Evolutionary conservation across 1,140 invertebrate species (phyloP).

Genomic region (Ostrea denselamellosa): DNA sequence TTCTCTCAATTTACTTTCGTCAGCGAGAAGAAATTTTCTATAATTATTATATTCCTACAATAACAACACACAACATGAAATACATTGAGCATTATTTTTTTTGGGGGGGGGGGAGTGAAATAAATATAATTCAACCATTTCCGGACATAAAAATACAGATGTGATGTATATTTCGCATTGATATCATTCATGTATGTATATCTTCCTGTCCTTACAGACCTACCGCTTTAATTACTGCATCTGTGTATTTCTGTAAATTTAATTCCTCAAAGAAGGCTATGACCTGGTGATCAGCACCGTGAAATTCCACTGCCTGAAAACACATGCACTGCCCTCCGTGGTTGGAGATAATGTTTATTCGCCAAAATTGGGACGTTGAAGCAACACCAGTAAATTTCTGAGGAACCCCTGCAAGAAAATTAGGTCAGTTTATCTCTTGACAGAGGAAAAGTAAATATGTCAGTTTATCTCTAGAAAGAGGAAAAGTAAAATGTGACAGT

Average conservation of each 20-base stretch:
- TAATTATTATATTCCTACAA: slow-evolving; percentile 63
- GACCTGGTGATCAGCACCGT: slow-evolving; percentile 65
- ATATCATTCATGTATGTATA: not conserved
- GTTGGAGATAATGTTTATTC: slow-evolving; percentile 66
- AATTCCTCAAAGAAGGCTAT: slow-evolving; percentile 54
- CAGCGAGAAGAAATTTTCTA: slow-evolving; percentile 52
- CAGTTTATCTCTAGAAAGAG: too few species aligned
- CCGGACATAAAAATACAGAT: too few species aligned
- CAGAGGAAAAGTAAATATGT: not conserved
- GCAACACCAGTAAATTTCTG: slow-evolving; percentile 69
- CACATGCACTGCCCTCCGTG: slow-evolving; percentile 66
- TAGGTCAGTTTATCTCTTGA: not conserved
- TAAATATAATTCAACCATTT: not conserved
- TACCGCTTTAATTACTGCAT: slow-evolving; percentile 55
- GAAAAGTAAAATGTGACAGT: too few species aligned
- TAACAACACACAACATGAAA: not conserved
- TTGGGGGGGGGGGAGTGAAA: too few species aligned
- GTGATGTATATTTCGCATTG: not conserved
- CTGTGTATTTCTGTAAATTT: slow-evolving; percentile 55
- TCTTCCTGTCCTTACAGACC: not conserved
- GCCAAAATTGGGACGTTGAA: slow-evolving; percentile 62
- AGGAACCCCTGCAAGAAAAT: slow-evolving; percentile 60
- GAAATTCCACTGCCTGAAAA: slow-evolving; percentile 70
- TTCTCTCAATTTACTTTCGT: slow-evolving; percentile 5
- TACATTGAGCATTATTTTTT: too few species aligned